Percentiles rank a stretch among this genome's conserved stretches.
phyloP scores from a whole-genome alignment of 2,888 invertebrate genomes.

The Amphiduros pacificus region DNA sequence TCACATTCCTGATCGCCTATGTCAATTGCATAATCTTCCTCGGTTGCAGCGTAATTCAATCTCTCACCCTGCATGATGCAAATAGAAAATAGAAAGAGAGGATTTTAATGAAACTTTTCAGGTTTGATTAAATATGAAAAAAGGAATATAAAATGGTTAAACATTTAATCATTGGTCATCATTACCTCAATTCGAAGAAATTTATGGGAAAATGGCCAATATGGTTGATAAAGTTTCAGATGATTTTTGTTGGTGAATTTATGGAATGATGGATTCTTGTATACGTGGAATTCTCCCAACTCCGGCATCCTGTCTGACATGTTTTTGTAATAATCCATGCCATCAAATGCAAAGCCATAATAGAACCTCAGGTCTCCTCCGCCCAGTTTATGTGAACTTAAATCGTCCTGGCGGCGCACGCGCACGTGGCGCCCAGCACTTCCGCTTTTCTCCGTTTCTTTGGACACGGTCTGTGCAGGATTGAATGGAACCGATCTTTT shows the following conservation, averaged over 20 bases:
- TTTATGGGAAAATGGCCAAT: constrained; percentile 17
- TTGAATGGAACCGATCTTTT: not conserved
- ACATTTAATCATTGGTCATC: too few relatives aligned
- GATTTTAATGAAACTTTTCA: too few relatives aligned
- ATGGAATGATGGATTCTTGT: constrained; percentile 21
- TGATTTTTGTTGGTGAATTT: constrained; percentile 3
- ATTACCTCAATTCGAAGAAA: constrained; percentile 15
- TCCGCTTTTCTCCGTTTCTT: too few relatives aligned
- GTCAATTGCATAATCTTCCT: constrained; percentile 18
- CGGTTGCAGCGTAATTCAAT: constrained; percentile 18
- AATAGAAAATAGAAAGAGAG: too few relatives aligned
- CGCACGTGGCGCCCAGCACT: too few relatives aligned
- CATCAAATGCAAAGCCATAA: constrained; percentile 27
- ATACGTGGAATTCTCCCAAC: constrained; percentile 19
- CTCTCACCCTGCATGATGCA: constrained; percentile 24
- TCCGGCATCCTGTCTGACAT: constrained; percentile 17
- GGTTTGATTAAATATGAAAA: too few relatives aligned
- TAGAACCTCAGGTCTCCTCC: constrained; percentile 19
- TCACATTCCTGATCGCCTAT: constrained; percentile 16
- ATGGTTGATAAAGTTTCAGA: constrained; percentile 16
- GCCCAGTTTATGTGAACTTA: too few relatives aligned
- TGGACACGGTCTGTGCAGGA: too few relatives aligned
- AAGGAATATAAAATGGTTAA: too few relatives aligned
- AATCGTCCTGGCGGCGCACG: too few relatives aligned
- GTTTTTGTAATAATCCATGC: constrained; percentile 21